These are phyloP conservation scores for Heterotilapia buettikoferi DNA, from an alignment of 2,113 vertebrate genomes.

Conservation along the genomic window DNA sequence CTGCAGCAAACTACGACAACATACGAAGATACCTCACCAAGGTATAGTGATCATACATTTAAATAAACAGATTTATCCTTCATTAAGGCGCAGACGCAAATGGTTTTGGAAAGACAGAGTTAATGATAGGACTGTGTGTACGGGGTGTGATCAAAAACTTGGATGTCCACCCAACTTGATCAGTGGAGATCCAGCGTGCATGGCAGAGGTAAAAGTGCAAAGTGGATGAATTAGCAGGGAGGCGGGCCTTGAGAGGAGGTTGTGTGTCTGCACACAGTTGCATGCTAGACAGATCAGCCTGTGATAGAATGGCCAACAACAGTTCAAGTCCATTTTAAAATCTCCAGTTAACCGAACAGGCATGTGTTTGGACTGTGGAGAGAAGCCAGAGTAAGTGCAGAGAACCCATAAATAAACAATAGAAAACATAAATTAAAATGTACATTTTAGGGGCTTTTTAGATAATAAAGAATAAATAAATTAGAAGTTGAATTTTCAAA, in stretches of 20 bases:
- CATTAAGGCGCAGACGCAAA: not conserved
- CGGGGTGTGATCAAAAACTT: not conserved
- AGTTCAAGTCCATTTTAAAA: not conserved
- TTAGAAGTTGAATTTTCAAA: rapidly evolving
- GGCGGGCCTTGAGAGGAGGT: not conserved
- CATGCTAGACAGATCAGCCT: not conserved
- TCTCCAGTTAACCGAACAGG: not conserved
- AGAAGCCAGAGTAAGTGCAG: not conserved
- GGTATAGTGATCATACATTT: slow-evolving; percentile 41
- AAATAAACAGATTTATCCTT: not conserved
- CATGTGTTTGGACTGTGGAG: not conserved
- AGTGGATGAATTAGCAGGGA: not conserved
- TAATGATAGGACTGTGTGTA: not conserved
- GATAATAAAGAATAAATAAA: not conserved
- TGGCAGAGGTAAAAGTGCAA: not conserved
- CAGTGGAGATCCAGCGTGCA: not conserved
- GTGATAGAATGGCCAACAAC: not conserved
- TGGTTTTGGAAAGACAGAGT: not conserved
- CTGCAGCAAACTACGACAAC: slow-evolving; percentile 82
- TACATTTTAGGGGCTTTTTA: not conserved
- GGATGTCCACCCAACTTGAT: not conserved
- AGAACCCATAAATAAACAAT: not conserved
- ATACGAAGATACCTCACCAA: slow-evolving; percentile 90
- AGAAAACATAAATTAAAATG: not conserved
- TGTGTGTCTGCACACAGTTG: not conserved